Conservation (phyloP, 2,113 vertebrate genomes). For the Rhipidura dahli region DNA sequence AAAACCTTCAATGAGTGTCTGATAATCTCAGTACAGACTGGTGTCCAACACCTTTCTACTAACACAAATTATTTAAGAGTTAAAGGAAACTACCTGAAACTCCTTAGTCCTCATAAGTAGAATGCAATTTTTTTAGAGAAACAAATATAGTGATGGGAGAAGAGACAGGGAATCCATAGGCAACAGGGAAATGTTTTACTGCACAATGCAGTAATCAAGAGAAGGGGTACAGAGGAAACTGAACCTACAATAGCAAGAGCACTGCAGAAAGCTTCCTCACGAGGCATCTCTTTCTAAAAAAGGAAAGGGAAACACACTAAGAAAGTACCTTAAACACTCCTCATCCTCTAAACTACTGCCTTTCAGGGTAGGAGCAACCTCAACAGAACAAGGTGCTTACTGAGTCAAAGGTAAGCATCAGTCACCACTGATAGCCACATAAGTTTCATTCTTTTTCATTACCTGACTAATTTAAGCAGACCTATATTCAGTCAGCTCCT, state of each 20-base stretch:
- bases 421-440: background rate
- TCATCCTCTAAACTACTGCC: background rate
- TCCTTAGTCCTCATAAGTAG: background rate
- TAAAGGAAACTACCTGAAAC: background rate
- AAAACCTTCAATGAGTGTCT: background rate
- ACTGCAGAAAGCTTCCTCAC: background rate
- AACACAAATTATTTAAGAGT: background rate
- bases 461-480: background rate
- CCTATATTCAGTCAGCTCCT: background rate
- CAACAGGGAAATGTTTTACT: background rate
- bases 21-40: background rate
- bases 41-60: background rate
- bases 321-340: background rate
- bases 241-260: background rate
- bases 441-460: background rate
- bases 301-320: background rate
- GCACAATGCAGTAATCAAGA: background rate
- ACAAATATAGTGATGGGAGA: background rate
- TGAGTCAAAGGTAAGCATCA: background rate
- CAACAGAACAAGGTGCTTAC: background rate
- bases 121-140: background rate
- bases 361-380: background rate
- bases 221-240: background rate
- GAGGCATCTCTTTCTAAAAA: background rate
- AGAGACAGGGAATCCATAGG: background rate